A percentile compares a stretch with the other conserved stretches of the same genome.
Evolutionary conservation across 2,113 vertebrate genomes (phyloP).

Genomic region (Chloebia gouldiae): DNA sequence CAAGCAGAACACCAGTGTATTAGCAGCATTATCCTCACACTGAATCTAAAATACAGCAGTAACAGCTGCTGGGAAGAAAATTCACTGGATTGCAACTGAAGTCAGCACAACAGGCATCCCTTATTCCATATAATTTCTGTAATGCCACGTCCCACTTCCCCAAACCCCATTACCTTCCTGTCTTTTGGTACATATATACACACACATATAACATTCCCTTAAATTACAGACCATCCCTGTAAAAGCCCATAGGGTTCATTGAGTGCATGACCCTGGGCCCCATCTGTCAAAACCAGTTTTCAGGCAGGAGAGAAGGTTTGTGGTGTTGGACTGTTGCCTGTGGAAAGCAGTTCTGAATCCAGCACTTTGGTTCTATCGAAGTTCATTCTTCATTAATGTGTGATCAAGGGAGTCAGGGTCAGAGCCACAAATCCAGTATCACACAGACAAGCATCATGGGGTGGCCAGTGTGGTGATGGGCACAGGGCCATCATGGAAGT

Average conservation of each 20-base stretch:
- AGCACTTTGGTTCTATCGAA: background rate
- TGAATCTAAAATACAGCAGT: background rate
- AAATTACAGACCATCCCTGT: background rate
- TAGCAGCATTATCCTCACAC: background rate
- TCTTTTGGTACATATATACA: background rate
- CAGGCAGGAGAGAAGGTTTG: background rate
- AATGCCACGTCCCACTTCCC: background rate
- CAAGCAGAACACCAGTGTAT: background rate
- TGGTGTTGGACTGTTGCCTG: background rate
- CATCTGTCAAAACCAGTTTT: background rate
- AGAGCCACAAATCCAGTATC: background rate
- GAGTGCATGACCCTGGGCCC: background rate
- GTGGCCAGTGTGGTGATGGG: background rate
- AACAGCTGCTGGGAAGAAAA: background rate
- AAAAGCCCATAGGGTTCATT: background rate
- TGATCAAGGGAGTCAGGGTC: fast-evolving
- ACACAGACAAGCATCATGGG: background rate
- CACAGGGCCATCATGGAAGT: background rate
- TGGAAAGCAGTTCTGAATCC: background rate
- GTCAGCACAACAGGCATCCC: background rate
- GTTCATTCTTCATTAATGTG: background rate
- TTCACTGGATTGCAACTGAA: background rate
- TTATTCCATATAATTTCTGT: background rate
- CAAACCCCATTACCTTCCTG: background rate
- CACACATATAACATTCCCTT: background rate